A percentile compares a stretch with the other conserved stretches of the same genome.
phyloP scores from a whole-genome alignment of 2,888 invertebrate species.

The Tinea semifulvella region DNA sequence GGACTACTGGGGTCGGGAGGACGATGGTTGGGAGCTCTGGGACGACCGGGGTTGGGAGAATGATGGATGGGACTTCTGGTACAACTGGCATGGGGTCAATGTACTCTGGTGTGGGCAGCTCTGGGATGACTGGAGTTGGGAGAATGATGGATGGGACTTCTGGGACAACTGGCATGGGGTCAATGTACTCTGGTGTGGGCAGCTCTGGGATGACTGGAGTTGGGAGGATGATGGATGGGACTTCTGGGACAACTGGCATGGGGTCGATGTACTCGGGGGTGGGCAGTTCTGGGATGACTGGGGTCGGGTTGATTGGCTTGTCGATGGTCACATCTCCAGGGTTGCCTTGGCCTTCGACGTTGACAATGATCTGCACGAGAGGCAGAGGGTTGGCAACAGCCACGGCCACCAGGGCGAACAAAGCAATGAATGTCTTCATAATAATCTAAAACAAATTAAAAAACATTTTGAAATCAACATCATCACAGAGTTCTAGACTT shows the following conservation, averaged over 20 bases:
- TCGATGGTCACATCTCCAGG: conserved; percentile 19
- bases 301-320: conserved; percentile 14
- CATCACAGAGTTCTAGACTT: conserved; percentile 19
- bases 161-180: too few relatives aligned
- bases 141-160: too few relatives aligned
- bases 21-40: conserved; percentile 9
- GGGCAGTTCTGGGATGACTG: neutral
- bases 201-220: neutral
- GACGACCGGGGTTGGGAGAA: conserved; percentile 16
- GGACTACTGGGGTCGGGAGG: conserved; percentile 14
- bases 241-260: neutral
- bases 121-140: conserved; percentile 7
- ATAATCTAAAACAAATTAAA: conserved; percentile 17
- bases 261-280: conserved; percentile 9
- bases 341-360: conserved; percentile 28
- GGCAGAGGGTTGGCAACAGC: conserved; percentile 35
- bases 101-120: conserved; percentile 13
- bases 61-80: conserved; percentile 15
- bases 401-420: conserved; percentile 34
- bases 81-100: conserved; percentile 16
- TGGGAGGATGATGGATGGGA: neutral
- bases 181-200: neutral
- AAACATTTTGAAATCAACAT: too few relatives aligned
- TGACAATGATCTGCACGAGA: conserved; percentile 34
- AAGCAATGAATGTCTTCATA: conserved; percentile 34